phyloP scores from a whole-genome alignment of 1,140 invertebrate species.

The Drosophila auraria region DNA sequence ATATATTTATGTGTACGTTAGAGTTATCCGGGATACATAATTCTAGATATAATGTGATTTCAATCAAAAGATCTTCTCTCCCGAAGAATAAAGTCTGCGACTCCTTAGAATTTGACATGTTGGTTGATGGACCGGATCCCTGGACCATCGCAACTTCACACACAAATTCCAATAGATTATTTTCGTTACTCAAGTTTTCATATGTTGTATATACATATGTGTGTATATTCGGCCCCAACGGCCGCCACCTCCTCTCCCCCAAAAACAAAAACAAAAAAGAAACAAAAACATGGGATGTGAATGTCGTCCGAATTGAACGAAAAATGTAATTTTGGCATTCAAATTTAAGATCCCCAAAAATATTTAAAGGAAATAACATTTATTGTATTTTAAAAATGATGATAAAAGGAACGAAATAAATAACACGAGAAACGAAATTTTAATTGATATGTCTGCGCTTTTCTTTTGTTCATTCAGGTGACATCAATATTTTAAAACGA shows the following conservation, averaged over 20 bases:
- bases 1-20: slow-evolving; percentile 37
- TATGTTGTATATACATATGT: slow-evolving; percentile 61
- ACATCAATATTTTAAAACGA: neutral
- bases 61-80: slow-evolving; percentile 75
- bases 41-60: slow-evolving; percentile 75
- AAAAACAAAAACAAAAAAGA: slow-evolving; percentile 2
- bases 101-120: slow-evolving; percentile 74
- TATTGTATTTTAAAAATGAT: slow-evolving; percentile 71
- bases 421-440: slow-evolving; percentile 37
- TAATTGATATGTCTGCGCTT: neutral
- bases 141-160: slow-evolving; percentile 40
- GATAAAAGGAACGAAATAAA: slow-evolving; percentile 55
- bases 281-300: slow-evolving; percentile 29
- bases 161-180: slow-evolving; percentile 72
- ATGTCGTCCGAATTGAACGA: slow-evolving; percentile 64
- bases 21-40: slow-evolving; percentile 58
- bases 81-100: slow-evolving; percentile 71
- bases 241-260: slow-evolving; percentile 45
- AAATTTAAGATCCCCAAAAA: slow-evolving; percentile 35
- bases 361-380: slow-evolving; percentile 50
- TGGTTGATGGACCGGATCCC: slow-evolving; percentile 56
- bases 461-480: neutral
- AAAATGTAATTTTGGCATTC: slow-evolving; percentile 60
- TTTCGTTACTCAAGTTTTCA: slow-evolving; percentile 62
- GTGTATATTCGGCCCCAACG: slow-evolving; percentile 59